Percentiles rank a stretch among this genome's conserved stretches.
Conservation (phyloP, 1,140 invertebrate species). For the Agrypnia vestita region DNA sequence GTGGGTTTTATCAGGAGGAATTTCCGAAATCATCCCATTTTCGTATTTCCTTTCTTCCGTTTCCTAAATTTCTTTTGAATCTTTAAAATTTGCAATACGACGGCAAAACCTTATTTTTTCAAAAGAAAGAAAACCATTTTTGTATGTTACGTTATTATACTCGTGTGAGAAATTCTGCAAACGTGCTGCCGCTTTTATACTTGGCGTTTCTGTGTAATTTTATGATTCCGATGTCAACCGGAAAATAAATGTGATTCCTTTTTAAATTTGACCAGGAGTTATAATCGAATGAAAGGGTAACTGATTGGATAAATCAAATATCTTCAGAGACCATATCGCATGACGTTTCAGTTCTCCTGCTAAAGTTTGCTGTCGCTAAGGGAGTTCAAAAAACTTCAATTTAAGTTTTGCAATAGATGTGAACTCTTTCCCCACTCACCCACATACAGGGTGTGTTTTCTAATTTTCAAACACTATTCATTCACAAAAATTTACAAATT, state of each 20-base stretch:
- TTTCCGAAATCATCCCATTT: conserved; percentile 8
- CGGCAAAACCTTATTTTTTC: not conserved
- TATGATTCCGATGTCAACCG: not conserved
- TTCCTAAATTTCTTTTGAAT: conserved; percentile 22
- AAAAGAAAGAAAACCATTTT: no score
- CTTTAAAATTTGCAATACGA: conserved; percentile 12
- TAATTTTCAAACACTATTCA: no score
- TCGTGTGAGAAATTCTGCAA: not conserved
- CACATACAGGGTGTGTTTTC: conserved; percentile 1
- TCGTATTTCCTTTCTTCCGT: conserved; percentile 9
- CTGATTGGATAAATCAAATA: not conserved
- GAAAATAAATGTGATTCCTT: not conserved
- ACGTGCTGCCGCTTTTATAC: not conserved
- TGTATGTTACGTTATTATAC: not conserved
- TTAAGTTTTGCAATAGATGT: conserved; percentile 59
- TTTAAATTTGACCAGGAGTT: not conserved
- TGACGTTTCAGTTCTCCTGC: conserved; percentile 1
- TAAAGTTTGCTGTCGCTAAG: conserved; percentile 9
- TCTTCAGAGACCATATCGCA: conserved; percentile 4
- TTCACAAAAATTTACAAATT: no score
- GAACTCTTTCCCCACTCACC: conserved; percentile 36
- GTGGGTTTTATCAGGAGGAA: not conserved
- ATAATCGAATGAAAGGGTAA: not conserved
- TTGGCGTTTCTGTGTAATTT: not conserved
- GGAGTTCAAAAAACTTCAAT: conserved; percentile 54